These are phyloP conservation scores for Choristoneura rosaceana DNA, from an alignment of 2,888 invertebrate species.

Conservation along the genomic window DNA sequence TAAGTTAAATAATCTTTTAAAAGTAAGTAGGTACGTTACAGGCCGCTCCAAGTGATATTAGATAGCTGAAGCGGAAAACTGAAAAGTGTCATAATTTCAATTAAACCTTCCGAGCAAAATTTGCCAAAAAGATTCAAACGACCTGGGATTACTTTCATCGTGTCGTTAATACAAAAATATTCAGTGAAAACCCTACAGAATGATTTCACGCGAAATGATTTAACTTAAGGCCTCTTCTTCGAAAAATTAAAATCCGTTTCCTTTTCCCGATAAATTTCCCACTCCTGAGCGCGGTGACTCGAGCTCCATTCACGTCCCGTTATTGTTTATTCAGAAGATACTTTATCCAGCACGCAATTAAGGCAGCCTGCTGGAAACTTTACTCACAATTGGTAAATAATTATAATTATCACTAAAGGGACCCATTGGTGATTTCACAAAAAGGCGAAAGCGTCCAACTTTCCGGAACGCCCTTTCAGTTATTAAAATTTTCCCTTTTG, in stretches of 20 bases:
- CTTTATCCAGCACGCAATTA: constrained; percentile 78
- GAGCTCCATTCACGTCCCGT: constrained; percentile 68
- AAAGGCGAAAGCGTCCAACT: constrained; percentile 80
- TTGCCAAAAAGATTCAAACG: constrained; percentile 49
- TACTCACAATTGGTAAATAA: constrained; percentile 82
- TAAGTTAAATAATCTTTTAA: no score
- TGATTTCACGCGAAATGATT: constrained; percentile 76
- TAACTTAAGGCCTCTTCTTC: constrained; percentile 66
- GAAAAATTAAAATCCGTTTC: constrained; percentile 70
- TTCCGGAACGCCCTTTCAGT: constrained; percentile 71
- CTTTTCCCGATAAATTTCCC: constrained; percentile 63
- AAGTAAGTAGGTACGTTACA: neutral
- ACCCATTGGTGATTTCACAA: constrained; percentile 78
- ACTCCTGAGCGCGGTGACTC: constrained; percentile 62
- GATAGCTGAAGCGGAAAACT: constrained; percentile 14
- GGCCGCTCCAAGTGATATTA: constrained; percentile 7
- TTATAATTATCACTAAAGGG: constrained; percentile 79
- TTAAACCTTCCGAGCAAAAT: constrained; percentile 43
- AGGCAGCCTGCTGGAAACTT: constrained; percentile 70
- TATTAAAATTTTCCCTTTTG: constrained; percentile 78
- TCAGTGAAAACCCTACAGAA: constrained; percentile 70
- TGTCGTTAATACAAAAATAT: constrained; percentile 62
- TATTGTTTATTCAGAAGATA: constrained; percentile 79
- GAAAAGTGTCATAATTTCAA: constrained; percentile 30
- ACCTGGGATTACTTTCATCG: constrained; percentile 60